Evolutionary conservation across 2,113 vertebrate genomes (phyloP).

Genomic region (Psittacula cyanocephala): DNA sequence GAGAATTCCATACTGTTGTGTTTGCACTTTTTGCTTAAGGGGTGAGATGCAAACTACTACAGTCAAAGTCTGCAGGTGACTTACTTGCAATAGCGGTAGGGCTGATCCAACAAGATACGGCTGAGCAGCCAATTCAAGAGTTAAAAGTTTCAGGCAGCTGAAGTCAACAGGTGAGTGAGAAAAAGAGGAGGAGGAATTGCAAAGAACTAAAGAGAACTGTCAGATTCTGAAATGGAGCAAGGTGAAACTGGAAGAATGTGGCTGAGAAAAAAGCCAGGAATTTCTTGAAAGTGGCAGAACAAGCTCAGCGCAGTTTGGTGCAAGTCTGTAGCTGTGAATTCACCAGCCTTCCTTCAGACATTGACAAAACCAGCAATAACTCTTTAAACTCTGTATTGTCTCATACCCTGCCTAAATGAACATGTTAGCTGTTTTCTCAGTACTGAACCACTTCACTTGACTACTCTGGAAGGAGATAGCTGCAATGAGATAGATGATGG

Average conservation of each 20-base stretch:
- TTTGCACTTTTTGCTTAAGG: background rate
- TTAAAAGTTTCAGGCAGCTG: background rate
- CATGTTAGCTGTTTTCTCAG: background rate
- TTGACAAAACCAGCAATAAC: background rate
- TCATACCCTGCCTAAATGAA: background rate
- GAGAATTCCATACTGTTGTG: background rate
- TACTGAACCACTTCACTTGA: background rate
- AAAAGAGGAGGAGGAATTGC: background rate
- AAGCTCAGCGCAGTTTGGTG: background rate
- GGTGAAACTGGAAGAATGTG: background rate
- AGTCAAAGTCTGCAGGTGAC: background rate
- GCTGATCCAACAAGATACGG: background rate
- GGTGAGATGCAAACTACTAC: background rate
- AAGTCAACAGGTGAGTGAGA: background rate
- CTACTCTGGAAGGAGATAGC: background rate
- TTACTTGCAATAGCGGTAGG: background rate
- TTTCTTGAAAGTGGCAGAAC: background rate
- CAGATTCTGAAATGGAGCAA: background rate
- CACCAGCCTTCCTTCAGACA: background rate
- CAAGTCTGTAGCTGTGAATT: background rate
- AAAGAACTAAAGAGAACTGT: background rate
- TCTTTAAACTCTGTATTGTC: background rate
- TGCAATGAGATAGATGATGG: background rate
- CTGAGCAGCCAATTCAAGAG: background rate
- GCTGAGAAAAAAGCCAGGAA: background rate